Base-by-base conservation (phyloP, 2,888 invertebrate species). In the Megastigmus dorsalis region DNA sequence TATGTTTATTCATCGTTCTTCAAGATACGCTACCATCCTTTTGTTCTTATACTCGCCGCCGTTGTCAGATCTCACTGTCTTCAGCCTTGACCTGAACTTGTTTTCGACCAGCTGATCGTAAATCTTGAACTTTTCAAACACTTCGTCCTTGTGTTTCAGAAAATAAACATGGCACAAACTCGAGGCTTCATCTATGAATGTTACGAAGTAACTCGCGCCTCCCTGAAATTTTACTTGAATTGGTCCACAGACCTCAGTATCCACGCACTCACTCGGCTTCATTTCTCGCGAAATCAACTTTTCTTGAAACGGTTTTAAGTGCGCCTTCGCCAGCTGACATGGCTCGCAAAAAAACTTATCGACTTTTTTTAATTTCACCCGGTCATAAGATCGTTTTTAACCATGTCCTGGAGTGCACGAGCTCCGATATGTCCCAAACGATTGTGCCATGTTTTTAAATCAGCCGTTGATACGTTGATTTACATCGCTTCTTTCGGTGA, bases 321-420 rank as follows among this genome's bases (percentile, higher is more conserved):
- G 80, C 10, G 78, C 57, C 60, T 82, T 81, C 7, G 79, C 80
- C 7, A 78, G 55, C 7, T 65, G 66, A 69, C 80, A 81, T 15
- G 78, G 28, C 63, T 78, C 80, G 63, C 80, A 80, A 57, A 76
- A 75, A 41, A 80, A 69, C 62, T 75, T 66, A 30, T 75, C 69
- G 13, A n/a, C 43, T 26, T 78, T 73, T 0, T 50, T 38, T 18
- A 72, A 2, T 45, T 67, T 66, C 1, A 75, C 50, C 10, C 75
- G 74, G 15, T 15, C 18, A 28, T 18, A 13, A 36, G n/a, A 13
- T 15, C 18, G 3, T 74, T 62, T 50, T 66, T 23, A 0, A 48
- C 23, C 52, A 75, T 33, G 13, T 71, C 55, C 2, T 52, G 13
- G 33, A 77, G 20, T 1, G 52, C 57, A 10, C 43, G 30, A 6